Evolutionary conservation across 2,888 invertebrate species (phyloP), one percentile per base, ranked within the genome.

Genomic region (Panopea generosa): DNA sequence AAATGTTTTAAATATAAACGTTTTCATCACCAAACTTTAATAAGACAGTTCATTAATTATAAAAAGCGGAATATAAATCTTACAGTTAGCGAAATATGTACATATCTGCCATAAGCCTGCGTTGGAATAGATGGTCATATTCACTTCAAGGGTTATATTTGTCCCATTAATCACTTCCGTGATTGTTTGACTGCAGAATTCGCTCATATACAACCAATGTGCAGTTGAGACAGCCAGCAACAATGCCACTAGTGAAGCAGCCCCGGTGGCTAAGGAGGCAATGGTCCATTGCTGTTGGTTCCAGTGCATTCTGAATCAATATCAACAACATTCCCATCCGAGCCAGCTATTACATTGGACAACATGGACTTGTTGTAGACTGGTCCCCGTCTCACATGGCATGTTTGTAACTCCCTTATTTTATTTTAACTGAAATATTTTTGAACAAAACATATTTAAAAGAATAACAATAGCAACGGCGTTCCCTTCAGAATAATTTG

Each of bases 201-300:
- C 87, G 16, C 40, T 69, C 56, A 87, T 85, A 49, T 83, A 77
- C 7, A 89, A 57, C 89, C 89, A 89, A 73, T 80, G 86, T 55
- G 87, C 85, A 3, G 88, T 86, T 26, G 85, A 82, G n/a, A 87
- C 84, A 14, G 88, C 86, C 24, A 89, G 71, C 3, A 85, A 71
- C 62, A 88, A 59, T 6, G 85, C 77, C 4, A 85, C 85, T 16
- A 85, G 69, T 11, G 89, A 79, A n/a, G 69, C 63, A 18, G 87
- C 80, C 11, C 88, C 89, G 14, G 86, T 77, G 24, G 75, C 76
- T 43, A 89, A 74, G 22, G 86, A 82, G 18, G 82, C 70, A 18
- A 89, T 73, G 27, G 82, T 84, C 71, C 77, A 81, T 40, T 60
- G 67, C 45, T 81, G 73, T 29, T 59, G 57, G 11, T 45, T 56